Evolutionary conservation across 2,113 vertebrate genomes (phyloP).

Genomic region (Psittacus erithacus): DNA sequence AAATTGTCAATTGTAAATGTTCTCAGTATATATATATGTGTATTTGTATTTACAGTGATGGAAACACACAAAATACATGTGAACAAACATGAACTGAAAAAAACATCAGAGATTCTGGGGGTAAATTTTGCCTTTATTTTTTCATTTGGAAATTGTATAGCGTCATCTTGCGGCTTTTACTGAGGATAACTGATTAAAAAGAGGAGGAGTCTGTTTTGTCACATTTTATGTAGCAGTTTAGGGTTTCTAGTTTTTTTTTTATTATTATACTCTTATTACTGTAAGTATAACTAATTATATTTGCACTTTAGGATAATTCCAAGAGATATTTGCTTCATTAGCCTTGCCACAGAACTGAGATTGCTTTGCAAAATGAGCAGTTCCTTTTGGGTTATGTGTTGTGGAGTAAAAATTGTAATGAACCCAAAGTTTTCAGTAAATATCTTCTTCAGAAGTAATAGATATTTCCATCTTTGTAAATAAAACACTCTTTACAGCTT

Average conservation of each 20-base stretch:
- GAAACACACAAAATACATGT: conserved; percentile 85
- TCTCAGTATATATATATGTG: conserved; percentile 11
- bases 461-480: neutral
- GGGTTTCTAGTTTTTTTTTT: neutral
- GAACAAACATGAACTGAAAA: conserved; percentile 83
- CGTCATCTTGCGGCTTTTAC: neutral
- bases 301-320: neutral
- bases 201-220: neutral
- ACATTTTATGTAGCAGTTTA: neutral
- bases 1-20: neutral
- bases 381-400: neutral
- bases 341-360: neutral
- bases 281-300: neutral
- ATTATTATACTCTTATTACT: neutral
- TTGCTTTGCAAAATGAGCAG: neutral
- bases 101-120: conserved; percentile 86
- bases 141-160: neutral
- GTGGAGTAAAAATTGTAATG: neutral
- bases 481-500: neutral
- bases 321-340: neutral
- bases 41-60: conserved; percentile 82
- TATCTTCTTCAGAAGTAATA: neutral
- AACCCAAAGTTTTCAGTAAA: neutral
- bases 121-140: conserved; percentile 60
- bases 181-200: neutral